phyloP scores from a whole-genome alignment of 2,797 vertebrate genomes.

The Dermochelys coriacea region DNA sequence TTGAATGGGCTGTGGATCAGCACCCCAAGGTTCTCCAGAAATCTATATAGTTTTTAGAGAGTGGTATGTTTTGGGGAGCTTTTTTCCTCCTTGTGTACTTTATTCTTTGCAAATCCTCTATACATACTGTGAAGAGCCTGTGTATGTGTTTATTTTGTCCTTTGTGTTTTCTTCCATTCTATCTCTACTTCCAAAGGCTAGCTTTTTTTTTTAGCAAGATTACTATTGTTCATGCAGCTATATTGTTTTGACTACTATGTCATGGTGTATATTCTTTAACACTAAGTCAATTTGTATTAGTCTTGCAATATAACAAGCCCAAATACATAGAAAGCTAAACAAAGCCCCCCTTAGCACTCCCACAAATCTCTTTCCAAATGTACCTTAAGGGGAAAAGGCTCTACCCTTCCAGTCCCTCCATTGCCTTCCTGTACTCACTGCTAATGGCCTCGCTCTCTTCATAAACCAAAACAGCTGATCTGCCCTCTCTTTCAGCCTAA shows the following conservation, averaged over 20 bases:
- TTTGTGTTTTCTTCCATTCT: conserved; percentile 25
- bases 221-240: conserved; percentile 34
- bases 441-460: conserved; percentile 30
- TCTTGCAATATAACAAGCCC: conserved; percentile 33
- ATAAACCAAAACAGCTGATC: conserved; percentile 31
- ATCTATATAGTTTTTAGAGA: neutral
- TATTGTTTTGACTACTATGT: conserved; percentile 59
- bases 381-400: conserved; percentile 44
- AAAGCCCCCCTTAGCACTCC: conserved; percentile 58
- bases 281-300: conserved; percentile 58
- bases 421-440: conserved; percentile 42
- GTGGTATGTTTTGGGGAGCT: neutral
- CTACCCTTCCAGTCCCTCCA: conserved; percentile 43
- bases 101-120: neutral
- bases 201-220: conserved; percentile 50
- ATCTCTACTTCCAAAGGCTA: conserved; percentile 2
- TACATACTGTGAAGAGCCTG: neutral
- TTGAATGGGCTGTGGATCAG: neutral
- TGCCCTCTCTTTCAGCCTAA: neutral
- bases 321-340: conserved; percentile 58
- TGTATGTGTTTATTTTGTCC: neutral
- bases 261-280: conserved; percentile 46
- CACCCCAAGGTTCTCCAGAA: neutral
- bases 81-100: neutral
- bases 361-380: conserved; percentile 64